Evolutionary conservation across 2,113 vertebrate species (phyloP), one percentile per base, ranked within the genome.

Genomic region (Candoia aspera): DNA sequence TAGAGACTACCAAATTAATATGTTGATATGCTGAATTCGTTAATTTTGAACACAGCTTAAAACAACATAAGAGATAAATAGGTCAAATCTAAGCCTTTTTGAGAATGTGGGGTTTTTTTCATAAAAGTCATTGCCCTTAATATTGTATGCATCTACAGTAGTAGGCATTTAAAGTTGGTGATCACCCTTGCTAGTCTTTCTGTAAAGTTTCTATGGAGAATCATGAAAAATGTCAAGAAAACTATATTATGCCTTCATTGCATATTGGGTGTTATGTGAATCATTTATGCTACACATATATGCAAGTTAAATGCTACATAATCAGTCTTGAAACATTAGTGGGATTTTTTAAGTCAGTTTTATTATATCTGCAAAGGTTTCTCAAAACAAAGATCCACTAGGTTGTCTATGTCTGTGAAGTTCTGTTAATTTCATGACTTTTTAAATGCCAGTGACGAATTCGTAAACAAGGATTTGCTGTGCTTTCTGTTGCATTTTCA

Each of bases 21-120:
- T 96, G 95, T 94, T 97, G 91, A 92, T 96, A 95, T 92, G 93
- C 90, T 96, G 93, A 97, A 95, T 97, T 96, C 96, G 91, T 98
- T 97, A 95, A 96, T 96, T 95, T 79, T 94, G 93, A 96, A 91
- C 93, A 95, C 90, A 49, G 92, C 92, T 84, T 96, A 89, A 96
- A 95, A 86, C 90, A 95, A 84, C 88, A 95, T 90, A 96, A 94
- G 92, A 93, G 42, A 93, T 4, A 58, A 88, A 54, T 95, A 96
- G 59, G 54, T 93, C 93, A 0, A 8, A 73, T 86, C 92, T 93
- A 92, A 92, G 91, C 93, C 90, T 85, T 55, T 84, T 92, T 84
- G 91, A 90, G 92, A 92, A 93, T 55, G 57, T 92, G 92, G 64
- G n/a, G 91, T 95, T 62, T 49, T 59, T 62, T 26, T 24, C 11